Evolutionary conservation across 2,888 invertebrate species (phyloP).

Genomic region (Drosophila lacicola): DNA sequence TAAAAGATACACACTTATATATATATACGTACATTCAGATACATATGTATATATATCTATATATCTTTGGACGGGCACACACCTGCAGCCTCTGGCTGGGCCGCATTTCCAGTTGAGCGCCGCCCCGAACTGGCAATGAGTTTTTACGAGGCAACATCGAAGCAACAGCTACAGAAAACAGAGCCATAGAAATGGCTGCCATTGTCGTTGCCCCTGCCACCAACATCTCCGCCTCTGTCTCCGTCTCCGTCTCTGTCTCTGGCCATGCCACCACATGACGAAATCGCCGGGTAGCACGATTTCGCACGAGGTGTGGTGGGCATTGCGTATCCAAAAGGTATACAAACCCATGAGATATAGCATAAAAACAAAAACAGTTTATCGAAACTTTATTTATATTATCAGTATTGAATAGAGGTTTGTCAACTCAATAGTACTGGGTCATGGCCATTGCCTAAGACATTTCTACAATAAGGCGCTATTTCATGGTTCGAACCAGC

Average conservation of each 20-base stretch:
- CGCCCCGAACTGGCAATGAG: slow-evolving; percentile 72
- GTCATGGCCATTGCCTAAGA: too few relatives aligned
- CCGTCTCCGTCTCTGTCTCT: background rate
- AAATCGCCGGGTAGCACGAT: slow-evolving; percentile 8
- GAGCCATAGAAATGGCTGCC: slow-evolving; percentile 48
- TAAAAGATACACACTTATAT: slow-evolving; percentile 11
- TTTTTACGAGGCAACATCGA: slow-evolving; percentile 39
- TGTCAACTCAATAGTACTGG: too few relatives aligned
- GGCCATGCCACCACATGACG: background rate
- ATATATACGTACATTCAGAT: background rate
- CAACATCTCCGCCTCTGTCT: background rate
- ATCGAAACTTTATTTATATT: too few relatives aligned
- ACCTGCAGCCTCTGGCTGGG: slow-evolving; percentile 70
- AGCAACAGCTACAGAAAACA: slow-evolving; percentile 35
- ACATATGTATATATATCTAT: slow-evolving; percentile 7
- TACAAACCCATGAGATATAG: background rate
- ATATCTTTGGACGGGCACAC: slow-evolving; percentile 58
- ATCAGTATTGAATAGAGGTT: too few relatives aligned
- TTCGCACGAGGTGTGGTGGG: slow-evolving; percentile 8
- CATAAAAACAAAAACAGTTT: background rate
- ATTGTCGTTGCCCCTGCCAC: slow-evolving; percentile 31
- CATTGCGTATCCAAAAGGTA: slow-evolving; percentile 3
- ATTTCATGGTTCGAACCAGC: too few relatives aligned
- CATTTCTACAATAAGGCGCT: too few relatives aligned
- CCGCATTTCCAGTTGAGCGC: slow-evolving; percentile 76